Conservation (phyloP, 2,113 vertebrate genomes). For the Hepsetus odoe region DNA sequence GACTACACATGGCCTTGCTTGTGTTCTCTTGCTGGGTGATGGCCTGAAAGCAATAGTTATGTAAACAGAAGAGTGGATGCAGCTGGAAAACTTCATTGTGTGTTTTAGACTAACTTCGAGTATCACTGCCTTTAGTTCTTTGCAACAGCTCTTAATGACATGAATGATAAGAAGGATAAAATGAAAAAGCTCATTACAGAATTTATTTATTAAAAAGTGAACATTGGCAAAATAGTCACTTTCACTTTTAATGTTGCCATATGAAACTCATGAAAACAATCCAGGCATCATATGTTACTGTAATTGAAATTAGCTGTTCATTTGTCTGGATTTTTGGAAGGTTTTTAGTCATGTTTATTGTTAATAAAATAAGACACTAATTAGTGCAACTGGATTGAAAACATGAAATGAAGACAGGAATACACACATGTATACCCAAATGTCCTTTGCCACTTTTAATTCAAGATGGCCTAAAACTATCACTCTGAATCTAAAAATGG, state of each 20-base stretch:
- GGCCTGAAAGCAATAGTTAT: constrained; percentile 26
- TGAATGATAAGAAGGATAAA: neutral
- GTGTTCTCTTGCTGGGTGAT: constrained; percentile 29
- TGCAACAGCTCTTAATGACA: neutral
- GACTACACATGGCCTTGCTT: constrained; percentile 28
- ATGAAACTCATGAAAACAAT: neutral
- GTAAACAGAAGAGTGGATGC: constrained; percentile 14
- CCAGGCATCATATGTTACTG: neutral
- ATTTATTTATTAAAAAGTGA: too few species aligned
- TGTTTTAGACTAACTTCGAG: neutral
- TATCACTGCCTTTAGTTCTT: neutral
- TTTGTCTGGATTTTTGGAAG: too few species aligned
- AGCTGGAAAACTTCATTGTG: neutral
- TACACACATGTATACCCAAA: too few species aligned
- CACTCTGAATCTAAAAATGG: neutral
- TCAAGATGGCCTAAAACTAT: neutral
- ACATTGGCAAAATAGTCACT: too few species aligned
- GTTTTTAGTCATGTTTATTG: too few species aligned
- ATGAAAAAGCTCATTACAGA: neutral
- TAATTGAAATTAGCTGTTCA: neutral
- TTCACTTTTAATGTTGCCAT: too few species aligned
- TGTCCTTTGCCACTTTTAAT: neutral
- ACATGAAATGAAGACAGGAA: neutral
- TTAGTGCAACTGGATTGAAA: neutral
- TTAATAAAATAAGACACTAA: neutral